These are phyloP conservation scores for Diplogasteroides magnus DNA, from an alignment of 1,140 invertebrate species.

Conservation along the genomic window DNA sequence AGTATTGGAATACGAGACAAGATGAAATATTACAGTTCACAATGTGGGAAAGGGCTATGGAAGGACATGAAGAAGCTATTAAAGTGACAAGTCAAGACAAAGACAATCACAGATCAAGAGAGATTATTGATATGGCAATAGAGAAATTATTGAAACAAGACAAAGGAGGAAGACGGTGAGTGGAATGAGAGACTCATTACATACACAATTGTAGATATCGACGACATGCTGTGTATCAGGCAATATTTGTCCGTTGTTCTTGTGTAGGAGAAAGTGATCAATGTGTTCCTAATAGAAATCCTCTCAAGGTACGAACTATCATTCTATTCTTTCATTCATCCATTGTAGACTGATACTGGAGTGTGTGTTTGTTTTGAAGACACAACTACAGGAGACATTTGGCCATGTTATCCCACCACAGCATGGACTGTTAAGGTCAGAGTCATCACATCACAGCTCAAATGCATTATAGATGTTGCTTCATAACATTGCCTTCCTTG, in stretches of 20 bases:
- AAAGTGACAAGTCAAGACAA: conserved; percentile 8
- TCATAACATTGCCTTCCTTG: no score
- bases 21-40: conserved; percentile 40
- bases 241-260: conserved; percentile 52
- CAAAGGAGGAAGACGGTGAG: neutral
- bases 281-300: conserved; percentile 54
- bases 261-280: conserved; percentile 45
- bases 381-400: conserved; percentile 48
- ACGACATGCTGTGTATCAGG: conserved; percentile 42
- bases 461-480: no score
- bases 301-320: conserved; percentile 35
- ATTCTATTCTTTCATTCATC: neutral
- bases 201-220: neutral
- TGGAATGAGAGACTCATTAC: no score
- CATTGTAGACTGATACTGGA: conserved; percentile 45
- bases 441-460: no score
- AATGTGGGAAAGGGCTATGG: conserved; percentile 47
- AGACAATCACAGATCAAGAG: conserved; percentile 10
- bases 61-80: conserved; percentile 27
- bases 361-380: conserved; percentile 54
- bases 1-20: no score
- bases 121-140: conserved; percentile 1
- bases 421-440: conserved; percentile 49
- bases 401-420: conserved; percentile 49
- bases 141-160: neutral